Percentiles rank a stretch among this genome's conserved stretches.
These are phyloP conservation scores for Phalanger gymnotis DNA, from an alignment of 2,797 vertebrate genomes.

Conservation along the genomic window DNA sequence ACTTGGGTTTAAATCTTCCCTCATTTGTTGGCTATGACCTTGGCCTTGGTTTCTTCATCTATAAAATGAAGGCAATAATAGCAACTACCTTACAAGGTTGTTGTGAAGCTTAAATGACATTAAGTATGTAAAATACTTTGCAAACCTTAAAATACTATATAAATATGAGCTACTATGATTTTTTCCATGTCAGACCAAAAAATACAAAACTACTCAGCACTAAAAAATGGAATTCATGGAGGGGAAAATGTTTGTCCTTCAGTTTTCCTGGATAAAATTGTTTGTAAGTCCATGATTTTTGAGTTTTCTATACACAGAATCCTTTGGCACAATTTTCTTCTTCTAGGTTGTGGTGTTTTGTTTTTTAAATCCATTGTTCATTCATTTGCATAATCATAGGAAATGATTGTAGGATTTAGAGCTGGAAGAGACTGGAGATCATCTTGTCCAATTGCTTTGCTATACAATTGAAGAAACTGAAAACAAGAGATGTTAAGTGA, in stretches of 20 bases:
- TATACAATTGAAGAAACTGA: not conserved
- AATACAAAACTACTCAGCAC: slow-evolving; percentile 62
- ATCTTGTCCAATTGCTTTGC: not conserved
- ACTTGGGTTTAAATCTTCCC: not conserved
- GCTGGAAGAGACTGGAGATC: not conserved
- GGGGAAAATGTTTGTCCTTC: slow-evolving; percentile 51
- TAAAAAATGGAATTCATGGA: slow-evolving; percentile 59
- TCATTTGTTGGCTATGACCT: not conserved
- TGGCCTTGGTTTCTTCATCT: not conserved
- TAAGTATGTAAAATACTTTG: not conserved
- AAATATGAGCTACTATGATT: not conserved
- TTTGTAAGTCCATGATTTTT: slow-evolving; percentile 21
- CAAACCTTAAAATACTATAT: not conserved
- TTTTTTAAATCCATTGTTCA: slow-evolving; percentile 3
- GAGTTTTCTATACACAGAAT: slow-evolving; percentile 15
- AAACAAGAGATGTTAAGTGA: not conserved
- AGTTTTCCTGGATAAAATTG: not conserved
- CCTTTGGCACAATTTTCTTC: not conserved
- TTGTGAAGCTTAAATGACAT: not conserved
- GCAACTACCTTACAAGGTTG: not conserved
- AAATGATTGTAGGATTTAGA: not conserved
- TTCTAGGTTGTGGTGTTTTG: not conserved
- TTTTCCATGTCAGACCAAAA: slow-evolving; percentile 58
- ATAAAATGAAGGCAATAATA: not conserved
- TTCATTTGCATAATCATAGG: not conserved